Evolutionary conservation across 1,140 invertebrate species (phyloP).

Genomic region (Charaxes varanes): DNA sequence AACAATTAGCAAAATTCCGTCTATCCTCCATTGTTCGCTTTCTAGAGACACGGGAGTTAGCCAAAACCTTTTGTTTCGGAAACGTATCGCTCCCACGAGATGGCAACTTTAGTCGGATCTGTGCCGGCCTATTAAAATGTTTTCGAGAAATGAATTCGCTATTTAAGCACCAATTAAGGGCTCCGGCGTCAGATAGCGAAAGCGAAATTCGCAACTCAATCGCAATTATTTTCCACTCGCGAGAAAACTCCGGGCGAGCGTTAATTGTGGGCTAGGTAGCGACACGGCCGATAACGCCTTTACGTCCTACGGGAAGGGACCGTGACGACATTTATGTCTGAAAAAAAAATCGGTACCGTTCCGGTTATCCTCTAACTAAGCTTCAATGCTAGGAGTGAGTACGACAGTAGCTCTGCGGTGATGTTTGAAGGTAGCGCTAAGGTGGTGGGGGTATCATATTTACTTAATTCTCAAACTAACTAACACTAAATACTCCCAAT

Average conservation of each 20-base stretch:
- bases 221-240: conserved; percentile 59
- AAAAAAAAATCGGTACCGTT: too few species aligned
- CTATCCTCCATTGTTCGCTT: too few species aligned
- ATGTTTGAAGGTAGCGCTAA: too few species aligned
- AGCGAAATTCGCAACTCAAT: conserved; percentile 58
- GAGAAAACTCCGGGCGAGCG: conserved; percentile 55
- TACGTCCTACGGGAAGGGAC: conserved; percentile 6
- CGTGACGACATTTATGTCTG: background rate
- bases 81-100: conserved; percentile 12
- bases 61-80: conserved; percentile 3
- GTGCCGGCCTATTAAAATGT: conserved; percentile 33
- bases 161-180: conserved; percentile 62
- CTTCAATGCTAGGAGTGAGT: too few species aligned
- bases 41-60: too few species aligned
- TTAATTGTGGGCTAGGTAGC: conserved; percentile 49
- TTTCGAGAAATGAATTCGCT: conserved; percentile 51
- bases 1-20: too few species aligned
- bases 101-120: conserved; percentile 6
- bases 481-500: too few species aligned
- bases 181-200: conserved; percentile 51
- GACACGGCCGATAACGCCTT: conserved; percentile 15
- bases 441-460: too few species aligned
- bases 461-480: too few species aligned
- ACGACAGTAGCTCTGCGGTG: too few species aligned
- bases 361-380: background rate